Evolutionary conservation across 2,113 vertebrate species (phyloP).

Genomic region (Melanostigma gelatinosum): DNA sequence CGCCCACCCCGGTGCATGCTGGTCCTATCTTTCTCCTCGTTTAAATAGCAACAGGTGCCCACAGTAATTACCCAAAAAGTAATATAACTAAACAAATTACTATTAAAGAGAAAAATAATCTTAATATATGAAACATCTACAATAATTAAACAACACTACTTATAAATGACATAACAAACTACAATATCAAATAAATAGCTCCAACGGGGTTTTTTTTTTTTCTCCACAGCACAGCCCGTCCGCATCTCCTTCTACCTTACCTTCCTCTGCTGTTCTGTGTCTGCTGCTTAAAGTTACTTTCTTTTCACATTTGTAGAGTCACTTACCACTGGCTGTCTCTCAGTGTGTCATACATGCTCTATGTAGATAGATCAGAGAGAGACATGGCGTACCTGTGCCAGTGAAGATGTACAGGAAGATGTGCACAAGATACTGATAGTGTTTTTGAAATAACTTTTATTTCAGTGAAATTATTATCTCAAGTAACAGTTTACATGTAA

Average conservation of each 20-base stretch:
- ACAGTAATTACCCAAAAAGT: too few species aligned
- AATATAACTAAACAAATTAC: too few species aligned
- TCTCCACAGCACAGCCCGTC: neutral
- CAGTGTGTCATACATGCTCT: neutral
- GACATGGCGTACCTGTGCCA: conserved; percentile 4
- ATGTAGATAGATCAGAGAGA: conserved; percentile 33
- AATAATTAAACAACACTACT: too few species aligned
- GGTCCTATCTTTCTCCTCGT: too few species aligned
- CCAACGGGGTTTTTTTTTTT: neutral
- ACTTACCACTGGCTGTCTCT: conserved; percentile 39
- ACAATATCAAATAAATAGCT: too few species aligned
- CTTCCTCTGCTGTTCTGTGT: conserved; percentile 9
- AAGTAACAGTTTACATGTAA: neutral
- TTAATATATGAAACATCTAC: too few species aligned
- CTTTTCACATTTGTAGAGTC: conserved; percentile 55
- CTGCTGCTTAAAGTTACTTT: conserved; percentile 25
- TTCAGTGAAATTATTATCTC: neutral
- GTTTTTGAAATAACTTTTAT: neutral
- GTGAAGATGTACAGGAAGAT: neutral
- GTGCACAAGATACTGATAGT: neutral
- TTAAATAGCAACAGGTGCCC: too few species aligned
- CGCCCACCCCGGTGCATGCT: too few species aligned
- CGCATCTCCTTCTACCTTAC: neutral
- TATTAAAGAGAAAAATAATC: too few species aligned
- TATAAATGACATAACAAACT: too few species aligned